These are phyloP conservation scores for Argynnis bischoffii DNA, from an alignment of 2,888 invertebrate genomes.

Conservation along the genomic window DNA sequence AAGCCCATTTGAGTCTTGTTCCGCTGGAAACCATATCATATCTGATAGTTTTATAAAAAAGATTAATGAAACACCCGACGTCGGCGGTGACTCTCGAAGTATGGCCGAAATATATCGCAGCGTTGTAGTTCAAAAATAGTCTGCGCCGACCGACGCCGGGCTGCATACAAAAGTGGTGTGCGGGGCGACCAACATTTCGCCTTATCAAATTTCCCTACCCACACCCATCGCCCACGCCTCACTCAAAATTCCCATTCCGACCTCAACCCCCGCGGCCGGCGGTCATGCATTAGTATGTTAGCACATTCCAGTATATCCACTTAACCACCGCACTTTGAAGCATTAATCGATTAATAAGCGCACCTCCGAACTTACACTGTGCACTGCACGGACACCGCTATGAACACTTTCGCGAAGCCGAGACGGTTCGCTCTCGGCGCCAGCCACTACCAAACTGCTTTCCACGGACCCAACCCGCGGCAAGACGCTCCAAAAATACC, in stretches of 20 bases:
- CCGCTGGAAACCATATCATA: conserved; percentile 22
- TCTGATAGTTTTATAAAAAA: conserved; percentile 20
- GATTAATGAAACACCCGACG: conserved; percentile 44
- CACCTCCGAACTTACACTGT: conserved; percentile 53
- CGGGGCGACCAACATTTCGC: conserved; percentile 58
- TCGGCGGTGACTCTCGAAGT: conserved; percentile 50
- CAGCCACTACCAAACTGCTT: conserved; percentile 63
- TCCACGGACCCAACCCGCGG: conserved; percentile 54
- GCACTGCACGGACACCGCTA: conserved; percentile 53
- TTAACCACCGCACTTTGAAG: conserved; percentile 57
- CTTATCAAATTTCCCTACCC: conserved; percentile 81
- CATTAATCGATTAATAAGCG: conserved; percentile 69
- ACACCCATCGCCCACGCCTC: conserved; percentile 64
- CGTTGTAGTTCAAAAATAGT: conserved; percentile 74
- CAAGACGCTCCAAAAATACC: conserved; percentile 71
- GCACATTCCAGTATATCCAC: conserved; percentile 62
- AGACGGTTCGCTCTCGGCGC: conserved; percentile 59
- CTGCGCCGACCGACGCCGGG: conserved; percentile 54
- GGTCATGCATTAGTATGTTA: conserved; percentile 78
- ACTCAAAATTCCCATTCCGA: conserved; percentile 46
- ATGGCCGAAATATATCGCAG: conserved; percentile 55
- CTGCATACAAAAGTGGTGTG: conserved; percentile 79
- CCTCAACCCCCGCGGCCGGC: conserved; percentile 46
- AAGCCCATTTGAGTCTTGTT: conserved; percentile 22
- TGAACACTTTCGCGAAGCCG: conserved; percentile 47